phyloP scores from a whole-genome alignment of 2,888 invertebrate genomes.

The Serrognathus titanus region DNA sequence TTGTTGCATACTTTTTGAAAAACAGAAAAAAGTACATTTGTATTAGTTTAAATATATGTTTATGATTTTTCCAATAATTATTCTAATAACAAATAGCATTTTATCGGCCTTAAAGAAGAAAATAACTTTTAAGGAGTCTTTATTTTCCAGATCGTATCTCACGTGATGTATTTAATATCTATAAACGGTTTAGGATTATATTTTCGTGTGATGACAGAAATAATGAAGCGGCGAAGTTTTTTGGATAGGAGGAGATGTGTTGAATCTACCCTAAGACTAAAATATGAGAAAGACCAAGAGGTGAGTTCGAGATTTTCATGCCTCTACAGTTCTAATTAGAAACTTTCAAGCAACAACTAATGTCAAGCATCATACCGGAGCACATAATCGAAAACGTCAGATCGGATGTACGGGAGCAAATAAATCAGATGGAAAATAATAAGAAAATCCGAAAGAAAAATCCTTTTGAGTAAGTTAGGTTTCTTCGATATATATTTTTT shows the following conservation, averaged over 20 bases:
- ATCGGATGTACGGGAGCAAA: slow-evolving; percentile 51
- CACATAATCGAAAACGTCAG: slow-evolving; percentile 69
- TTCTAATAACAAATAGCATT: no score
- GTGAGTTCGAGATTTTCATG: slow-evolving; percentile 43
- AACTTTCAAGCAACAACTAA: slow-evolving; percentile 68
- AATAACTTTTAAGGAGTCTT: background rate
- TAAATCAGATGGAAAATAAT: background rate
- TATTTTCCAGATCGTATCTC: slow-evolving; percentile 50
- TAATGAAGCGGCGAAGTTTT: slow-evolving; percentile 82
- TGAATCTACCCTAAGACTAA: slow-evolving; percentile 73
- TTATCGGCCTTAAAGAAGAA: no score
- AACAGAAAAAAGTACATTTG: no score
- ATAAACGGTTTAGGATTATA: slow-evolving; percentile 83
- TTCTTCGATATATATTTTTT: background rate
- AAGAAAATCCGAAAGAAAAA: no score
- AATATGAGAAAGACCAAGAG: slow-evolving; percentile 84
- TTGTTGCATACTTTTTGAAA: no score
- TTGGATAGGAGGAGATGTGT: slow-evolving; percentile 83
- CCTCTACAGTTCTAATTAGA: background rate
- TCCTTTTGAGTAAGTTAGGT: background rate
- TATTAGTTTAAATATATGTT: no score
- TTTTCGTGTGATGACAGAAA: slow-evolving; percentile 84
- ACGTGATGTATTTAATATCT: slow-evolving; percentile 67
- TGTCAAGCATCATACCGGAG: slow-evolving; percentile 81
- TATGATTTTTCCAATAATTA: no score